phyloP scores from a whole-genome alignment of 2,888 invertebrate genomes.

The Aporophyla nigra region DNA sequence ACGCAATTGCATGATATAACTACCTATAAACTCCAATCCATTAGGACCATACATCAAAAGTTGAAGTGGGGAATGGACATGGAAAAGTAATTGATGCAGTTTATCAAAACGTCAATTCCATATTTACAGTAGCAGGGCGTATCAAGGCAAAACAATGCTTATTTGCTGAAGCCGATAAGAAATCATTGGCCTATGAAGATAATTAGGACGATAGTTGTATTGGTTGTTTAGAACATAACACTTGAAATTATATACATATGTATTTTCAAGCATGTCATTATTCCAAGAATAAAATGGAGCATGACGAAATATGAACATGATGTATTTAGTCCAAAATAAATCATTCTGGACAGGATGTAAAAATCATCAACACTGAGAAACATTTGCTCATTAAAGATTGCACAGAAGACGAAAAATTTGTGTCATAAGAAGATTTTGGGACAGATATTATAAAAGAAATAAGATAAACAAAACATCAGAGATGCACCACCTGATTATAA shows the following conservation, averaged over 20 bases:
- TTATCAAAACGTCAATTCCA: constrained; percentile 47
- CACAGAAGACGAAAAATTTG: neutral
- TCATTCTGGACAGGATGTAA: neutral
- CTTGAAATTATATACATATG: constrained; percentile 11
- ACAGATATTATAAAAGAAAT: neutral
- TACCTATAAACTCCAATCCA: constrained; percentile 6
- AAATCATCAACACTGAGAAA: constrained; percentile 7
- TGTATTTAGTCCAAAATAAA: neutral
- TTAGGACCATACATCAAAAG: neutral
- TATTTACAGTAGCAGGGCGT: constrained; percentile 32
- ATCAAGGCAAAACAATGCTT: constrained; percentile 51
- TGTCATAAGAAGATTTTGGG: neutral
- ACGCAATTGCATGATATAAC: constrained; percentile 13
- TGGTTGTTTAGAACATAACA: constrained; percentile 17
- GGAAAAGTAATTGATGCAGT: constrained; percentile 12
- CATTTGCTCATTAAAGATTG: neutral
- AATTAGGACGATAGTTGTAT: constrained; percentile 40
- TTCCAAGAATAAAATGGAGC: constrained; percentile 3
- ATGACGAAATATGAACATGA: neutral
- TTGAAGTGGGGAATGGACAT: constrained; percentile 15
- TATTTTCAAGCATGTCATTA: neutral
- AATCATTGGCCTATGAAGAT: constrained; percentile 54
- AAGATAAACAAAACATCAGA: constrained; percentile 8
- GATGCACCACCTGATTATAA: constrained; percentile 23
- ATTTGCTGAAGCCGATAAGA: constrained; percentile 53